phyloP scores from a whole-genome alignment of 2,113 vertebrate genomes.

The Rhagologus leucostigma region DNA sequence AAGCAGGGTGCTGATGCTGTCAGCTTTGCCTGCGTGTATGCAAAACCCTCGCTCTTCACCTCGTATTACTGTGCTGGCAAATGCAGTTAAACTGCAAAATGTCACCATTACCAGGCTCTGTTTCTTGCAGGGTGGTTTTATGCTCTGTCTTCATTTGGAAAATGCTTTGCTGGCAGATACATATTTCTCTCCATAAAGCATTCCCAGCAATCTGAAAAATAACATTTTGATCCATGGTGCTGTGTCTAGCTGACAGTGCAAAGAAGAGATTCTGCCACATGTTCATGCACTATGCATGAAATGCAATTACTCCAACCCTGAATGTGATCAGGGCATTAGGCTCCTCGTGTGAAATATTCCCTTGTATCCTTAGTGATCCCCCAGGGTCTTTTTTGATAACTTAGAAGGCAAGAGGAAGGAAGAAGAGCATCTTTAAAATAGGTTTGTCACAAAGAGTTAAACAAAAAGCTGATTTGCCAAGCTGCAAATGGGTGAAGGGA shows the following conservation, averaged over 20 bases:
- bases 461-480: background rate
- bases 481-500: background rate
- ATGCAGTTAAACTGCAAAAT: background rate
- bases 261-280: background rate
- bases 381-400: background rate
- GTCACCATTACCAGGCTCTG: conserved; percentile 18
- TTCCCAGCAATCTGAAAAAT: conserved; percentile 35
- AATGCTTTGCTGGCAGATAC: conserved; percentile 53
- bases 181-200: conserved; percentile 32
- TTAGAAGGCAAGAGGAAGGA: background rate
- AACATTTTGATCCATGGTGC: conserved; percentile 5
- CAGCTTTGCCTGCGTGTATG: background rate
- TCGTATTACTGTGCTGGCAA: background rate
- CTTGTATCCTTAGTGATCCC: background rate
- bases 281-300: conserved; percentile 38
- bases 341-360: background rate
- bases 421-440: background rate
- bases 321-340: conserved; percentile 14
- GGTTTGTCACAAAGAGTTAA: conserved; percentile 31
- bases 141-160: conserved; percentile 55
- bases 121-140: conserved; percentile 21
- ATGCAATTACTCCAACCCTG: background rate
- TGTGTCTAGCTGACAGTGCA: conserved; percentile 33
- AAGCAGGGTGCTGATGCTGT: background rate
- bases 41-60: background rate